Evolutionary conservation across 2,113 vertebrate species (phyloP), one percentile per base, ranked within the genome.

Genomic region (Poeciliopsis occidentalis): DNA sequence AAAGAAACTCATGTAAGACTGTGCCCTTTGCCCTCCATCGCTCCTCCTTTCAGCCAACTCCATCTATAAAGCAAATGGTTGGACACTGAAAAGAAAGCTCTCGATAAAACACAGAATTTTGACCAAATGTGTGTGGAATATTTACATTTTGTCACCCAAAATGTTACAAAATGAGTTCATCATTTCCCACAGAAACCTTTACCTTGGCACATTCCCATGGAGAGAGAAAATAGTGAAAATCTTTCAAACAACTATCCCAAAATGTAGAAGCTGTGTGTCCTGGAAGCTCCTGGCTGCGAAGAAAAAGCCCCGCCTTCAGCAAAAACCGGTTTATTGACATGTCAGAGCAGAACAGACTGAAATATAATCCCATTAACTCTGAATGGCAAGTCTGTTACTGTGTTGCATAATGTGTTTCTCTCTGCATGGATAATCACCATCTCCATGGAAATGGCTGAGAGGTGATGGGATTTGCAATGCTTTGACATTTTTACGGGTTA

Each of bases 1-100:
- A 77, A 88, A 79, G 87, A 88, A 91, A 91, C 88, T 87, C 90
- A 64, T 93, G 88, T 93, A 94, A 88, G 82, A 81, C 82, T 89
- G 80, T 69, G 89, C 90, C 92, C 90, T 91, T 88, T 92, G 83
- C 75, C 88, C 92, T 87, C 77, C 54, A 19, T 34, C 39, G 75
- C 86, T 89, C 91, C 89, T 89, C 88, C 87, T 84, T 65, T 85
- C 32, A 70, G 81, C 88, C 76, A 70, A 80, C 77, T 86, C 77
- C 78, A 64, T 67, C 30, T 75, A 44, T 54, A 75, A 89, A 82
- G 78, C 88, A 86, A 85, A 87, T 90, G 84, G 75, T 63, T 19
- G 0, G 68, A 76, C 57, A 0, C 73, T 47, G 41, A 80, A 81
- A 79, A 73, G 79, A 54, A 47, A 86, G 80, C 77, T 83, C 31